A percentile compares a stretch with the other conserved stretches of the same genome.
phyloP scores from a whole-genome alignment of 2,797 vertebrate genomes.

The Ambastaia sidthimunki region DNA sequence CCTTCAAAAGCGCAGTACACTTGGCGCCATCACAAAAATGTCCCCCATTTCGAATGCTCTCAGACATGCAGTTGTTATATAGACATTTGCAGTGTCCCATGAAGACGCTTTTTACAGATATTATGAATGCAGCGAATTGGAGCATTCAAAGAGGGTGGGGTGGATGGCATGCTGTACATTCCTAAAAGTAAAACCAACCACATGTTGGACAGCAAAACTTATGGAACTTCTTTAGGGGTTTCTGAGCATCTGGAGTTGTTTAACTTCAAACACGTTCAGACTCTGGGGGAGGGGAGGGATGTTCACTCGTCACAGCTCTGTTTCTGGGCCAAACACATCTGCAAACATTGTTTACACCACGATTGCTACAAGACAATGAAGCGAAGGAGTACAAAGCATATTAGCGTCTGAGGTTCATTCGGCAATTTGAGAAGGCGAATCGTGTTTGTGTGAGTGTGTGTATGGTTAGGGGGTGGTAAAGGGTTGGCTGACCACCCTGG shows the following conservation, averaged over 20 bases:
- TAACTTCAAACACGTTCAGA: constrained; percentile 53
- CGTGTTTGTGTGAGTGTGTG: neutral
- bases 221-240: constrained; percentile 27
- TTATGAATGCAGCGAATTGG: constrained; percentile 13
- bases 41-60: neutral
- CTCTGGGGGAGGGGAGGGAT: constrained; percentile 8
- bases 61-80: neutral
- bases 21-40: constrained; percentile 33
- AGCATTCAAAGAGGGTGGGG: constrained; percentile 20
- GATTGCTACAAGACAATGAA: neutral
- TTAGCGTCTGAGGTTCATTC: neutral
- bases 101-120: constrained; percentile 16
- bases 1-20: neutral
- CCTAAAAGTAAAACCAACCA: constrained; percentile 39
- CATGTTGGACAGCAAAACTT: constrained; percentile 44
- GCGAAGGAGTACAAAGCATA: constrained; percentile 40
- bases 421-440: constrained; percentile 12
- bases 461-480: constrained; percentile 32
- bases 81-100: neutral
- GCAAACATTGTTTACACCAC: constrained; percentile 30
- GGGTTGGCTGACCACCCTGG: constrained; percentile 80
- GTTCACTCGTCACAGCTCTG: constrained; percentile 1
- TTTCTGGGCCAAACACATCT: constrained; percentile 23
- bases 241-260: constrained; percentile 60
- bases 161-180: constrained; percentile 34